Evolutionary conservation across 2,797 vertebrate genomes (phyloP).

Genomic region (Sebastolobus altivelis): DNA sequence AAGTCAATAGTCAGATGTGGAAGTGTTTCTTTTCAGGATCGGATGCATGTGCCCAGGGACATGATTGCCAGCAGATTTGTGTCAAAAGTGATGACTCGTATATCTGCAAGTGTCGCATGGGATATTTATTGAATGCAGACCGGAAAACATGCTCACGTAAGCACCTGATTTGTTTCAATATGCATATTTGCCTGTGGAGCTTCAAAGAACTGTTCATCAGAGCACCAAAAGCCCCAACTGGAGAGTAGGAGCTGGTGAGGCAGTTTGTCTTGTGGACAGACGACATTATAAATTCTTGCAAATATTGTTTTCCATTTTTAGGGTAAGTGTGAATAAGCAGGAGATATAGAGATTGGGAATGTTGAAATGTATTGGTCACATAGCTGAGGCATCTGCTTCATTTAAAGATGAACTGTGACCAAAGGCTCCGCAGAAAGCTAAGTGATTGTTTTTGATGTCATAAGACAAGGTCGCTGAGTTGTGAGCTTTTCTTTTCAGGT

Average conservation of each 20-base stretch:
- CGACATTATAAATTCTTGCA: background rate
- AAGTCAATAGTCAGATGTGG: conserved; percentile 13
- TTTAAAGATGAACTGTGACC: background rate
- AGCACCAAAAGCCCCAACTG: background rate
- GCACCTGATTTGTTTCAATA: conserved; percentile 32
- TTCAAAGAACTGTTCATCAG: background rate
- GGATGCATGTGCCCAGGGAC: conserved; percentile 76
- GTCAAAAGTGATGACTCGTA: conserved; percentile 71
- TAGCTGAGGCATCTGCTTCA: background rate
- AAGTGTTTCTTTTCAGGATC: conserved; percentile 61
- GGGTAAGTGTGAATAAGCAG: background rate
- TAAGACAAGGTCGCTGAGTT: conserved; percentile 1
- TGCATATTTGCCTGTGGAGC: conserved; percentile 1
- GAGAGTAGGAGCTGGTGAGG: background rate
- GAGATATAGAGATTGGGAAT: background rate
- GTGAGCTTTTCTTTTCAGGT: conserved; percentile 44
- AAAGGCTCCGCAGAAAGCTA: background rate
- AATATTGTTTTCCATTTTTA: background rate
- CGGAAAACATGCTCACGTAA: conserved; percentile 83
- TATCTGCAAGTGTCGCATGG: conserved; percentile 81
- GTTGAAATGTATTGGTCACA: background rate
- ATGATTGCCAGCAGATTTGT: conserved; percentile 85
- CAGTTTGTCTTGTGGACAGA: background rate
- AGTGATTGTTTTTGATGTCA: background rate
- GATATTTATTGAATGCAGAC: conserved; percentile 84